Conservation (phyloP, 2,113 vertebrate genomes). For the Coracopsis vasa region DNA sequence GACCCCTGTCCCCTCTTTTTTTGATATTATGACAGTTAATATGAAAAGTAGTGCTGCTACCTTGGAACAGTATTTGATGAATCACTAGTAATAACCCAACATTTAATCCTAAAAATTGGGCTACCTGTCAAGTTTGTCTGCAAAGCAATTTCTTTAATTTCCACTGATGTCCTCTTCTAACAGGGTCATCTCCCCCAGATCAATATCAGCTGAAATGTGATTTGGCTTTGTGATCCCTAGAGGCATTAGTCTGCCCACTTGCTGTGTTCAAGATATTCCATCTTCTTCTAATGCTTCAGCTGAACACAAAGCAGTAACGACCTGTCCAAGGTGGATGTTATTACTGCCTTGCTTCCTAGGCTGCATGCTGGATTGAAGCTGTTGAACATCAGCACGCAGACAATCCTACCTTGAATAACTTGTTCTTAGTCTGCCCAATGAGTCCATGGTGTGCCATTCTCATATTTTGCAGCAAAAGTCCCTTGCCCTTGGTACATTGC, state of each 20-base stretch:
- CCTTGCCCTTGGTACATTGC: not conserved
- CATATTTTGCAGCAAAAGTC: not conserved
- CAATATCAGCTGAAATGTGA: conserved; percentile 44
- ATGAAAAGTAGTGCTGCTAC: not conserved
- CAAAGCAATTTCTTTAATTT: conserved; percentile 54
- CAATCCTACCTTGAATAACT: not conserved
- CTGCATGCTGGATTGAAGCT: not conserved
- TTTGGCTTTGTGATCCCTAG: conserved; percentile 19
- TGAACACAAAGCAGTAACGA: not conserved
- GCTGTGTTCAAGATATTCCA: not conserved
- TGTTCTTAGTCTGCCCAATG: not conserved
- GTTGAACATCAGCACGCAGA: not conserved
- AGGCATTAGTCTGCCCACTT: not conserved
- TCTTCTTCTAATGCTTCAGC: not conserved
- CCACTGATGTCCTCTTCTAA: not conserved
- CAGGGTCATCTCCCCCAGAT: conserved; percentile 10
- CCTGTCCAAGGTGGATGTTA: not conserved
- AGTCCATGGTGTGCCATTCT: not conserved
- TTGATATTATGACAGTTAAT: not conserved
- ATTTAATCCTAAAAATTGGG: conserved; percentile 38
- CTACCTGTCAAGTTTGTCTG: conserved; percentile 35
- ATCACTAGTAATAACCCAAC: conserved; percentile 30
- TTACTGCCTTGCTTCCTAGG: not conserved
- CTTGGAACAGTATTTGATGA: conserved; percentile 9
- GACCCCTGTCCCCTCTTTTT: not conserved